Evolutionary conservation across 2,113 vertebrate species (phyloP).

Genomic region (Heterotis niloticus): DNA sequence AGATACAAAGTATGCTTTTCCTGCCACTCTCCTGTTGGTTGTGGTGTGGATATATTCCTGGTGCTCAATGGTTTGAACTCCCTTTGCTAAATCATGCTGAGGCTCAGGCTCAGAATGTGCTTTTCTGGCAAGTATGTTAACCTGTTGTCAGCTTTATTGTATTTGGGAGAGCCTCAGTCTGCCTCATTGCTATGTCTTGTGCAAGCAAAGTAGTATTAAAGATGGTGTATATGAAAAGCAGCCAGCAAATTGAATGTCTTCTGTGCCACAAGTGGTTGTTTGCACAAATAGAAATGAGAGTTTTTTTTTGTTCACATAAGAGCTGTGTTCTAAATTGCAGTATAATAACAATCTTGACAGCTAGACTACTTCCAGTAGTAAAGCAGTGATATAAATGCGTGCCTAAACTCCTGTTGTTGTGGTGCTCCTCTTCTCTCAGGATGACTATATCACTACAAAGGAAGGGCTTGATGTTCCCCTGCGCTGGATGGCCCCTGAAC

Average conservation of each 20-base stretch:
- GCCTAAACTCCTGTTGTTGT: neutral
- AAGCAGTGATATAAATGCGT: neutral
- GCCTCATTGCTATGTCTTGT: neutral
- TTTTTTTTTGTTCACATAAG: no score
- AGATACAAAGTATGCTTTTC: conserved; percentile 69
- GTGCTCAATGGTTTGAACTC: neutral
- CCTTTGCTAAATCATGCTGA: neutral
- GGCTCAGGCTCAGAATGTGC: conserved; percentile 1
- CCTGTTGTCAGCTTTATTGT: neutral
- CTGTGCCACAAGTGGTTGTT: no score
- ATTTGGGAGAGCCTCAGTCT: neutral
- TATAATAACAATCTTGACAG: neutral
- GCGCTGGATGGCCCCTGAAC: conserved; percentile 71
- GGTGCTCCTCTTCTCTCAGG: conserved; percentile 45
- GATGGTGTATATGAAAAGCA: no score
- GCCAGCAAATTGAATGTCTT: no score
- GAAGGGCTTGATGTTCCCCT: conserved; percentile 67
- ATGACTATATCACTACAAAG: conserved; percentile 70
- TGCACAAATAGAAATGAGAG: no score
- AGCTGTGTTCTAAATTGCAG: no score
- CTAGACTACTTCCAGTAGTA: neutral
- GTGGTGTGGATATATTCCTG: neutral
- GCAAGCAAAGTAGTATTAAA: neutral
- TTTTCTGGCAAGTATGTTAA: neutral
- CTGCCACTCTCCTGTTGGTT: neutral